These are phyloP conservation scores for Diarsia mendica DNA, from an alignment of 2,888 invertebrate species.

Conservation along the genomic window DNA sequence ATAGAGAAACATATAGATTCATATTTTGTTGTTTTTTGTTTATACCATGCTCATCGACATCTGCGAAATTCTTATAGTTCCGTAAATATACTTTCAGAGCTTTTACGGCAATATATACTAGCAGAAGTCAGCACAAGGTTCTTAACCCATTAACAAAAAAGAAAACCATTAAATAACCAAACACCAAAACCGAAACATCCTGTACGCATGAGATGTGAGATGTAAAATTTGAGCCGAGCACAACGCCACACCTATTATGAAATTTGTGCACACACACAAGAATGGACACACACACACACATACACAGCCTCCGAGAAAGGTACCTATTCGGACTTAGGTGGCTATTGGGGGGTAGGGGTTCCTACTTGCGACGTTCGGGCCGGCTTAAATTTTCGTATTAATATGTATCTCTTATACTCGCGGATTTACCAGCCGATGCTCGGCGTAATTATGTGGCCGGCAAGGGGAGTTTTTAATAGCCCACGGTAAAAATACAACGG, in stretches of 20 bases:
- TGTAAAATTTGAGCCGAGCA: slow-evolving; percentile 89
- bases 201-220: slow-evolving; percentile 85
- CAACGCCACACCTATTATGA: slow-evolving; percentile 88
- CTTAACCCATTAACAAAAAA: background rate
- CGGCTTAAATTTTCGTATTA: slow-evolving; percentile 89
- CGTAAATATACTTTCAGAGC: no score
- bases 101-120: background rate
- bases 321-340: slow-evolving; percentile 84
- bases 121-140: background rate
- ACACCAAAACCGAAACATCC: slow-evolving; percentile 70
- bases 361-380: slow-evolving; percentile 85
- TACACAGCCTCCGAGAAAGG: slow-evolving; percentile 65
- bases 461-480: slow-evolving; percentile 72
- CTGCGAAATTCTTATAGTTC: background rate
- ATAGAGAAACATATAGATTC: background rate
- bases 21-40: background rate
- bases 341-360: slow-evolving; percentile 79
- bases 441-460: slow-evolving; percentile 79
- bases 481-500: slow-evolving; percentile 65
- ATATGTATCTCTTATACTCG: slow-evolving; percentile 87
- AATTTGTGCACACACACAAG: slow-evolving; percentile 83
- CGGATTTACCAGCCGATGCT: slow-evolving; percentile 83
- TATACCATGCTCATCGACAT: background rate
- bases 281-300: slow-evolving; percentile 76
- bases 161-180: slow-evolving; percentile 30